Conservation (phyloP, 1,140 invertebrate species). For the Hypsibius dujardini region DNA sequence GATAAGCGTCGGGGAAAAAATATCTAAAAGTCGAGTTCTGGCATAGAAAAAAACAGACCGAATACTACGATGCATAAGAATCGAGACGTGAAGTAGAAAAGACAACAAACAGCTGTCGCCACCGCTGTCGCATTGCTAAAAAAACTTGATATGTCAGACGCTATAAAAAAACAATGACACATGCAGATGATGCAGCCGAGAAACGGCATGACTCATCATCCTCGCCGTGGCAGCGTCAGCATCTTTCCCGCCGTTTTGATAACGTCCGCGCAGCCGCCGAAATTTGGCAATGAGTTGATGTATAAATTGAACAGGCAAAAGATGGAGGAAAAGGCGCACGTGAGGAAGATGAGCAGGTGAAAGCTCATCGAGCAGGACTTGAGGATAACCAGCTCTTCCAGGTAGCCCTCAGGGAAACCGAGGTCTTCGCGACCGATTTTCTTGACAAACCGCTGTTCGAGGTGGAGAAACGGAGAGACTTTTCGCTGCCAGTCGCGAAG, state of each 20-base stretch:
- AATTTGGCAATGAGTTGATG: background rate
- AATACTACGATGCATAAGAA: too few relatives aligned
- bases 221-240: background rate
- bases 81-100: too few relatives aligned
- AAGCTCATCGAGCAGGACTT: background rate
- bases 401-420: background rate
- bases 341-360: background rate
- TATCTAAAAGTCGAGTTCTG: too few relatives aligned
- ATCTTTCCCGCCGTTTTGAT: background rate
- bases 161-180: too few relatives aligned
- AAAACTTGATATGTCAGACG: too few relatives aligned
- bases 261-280: background rate
- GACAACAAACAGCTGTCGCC: too few relatives aligned
- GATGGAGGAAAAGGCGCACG: background rate
- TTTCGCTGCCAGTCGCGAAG: constrained; percentile 10
- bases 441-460: background rate
- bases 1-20: too few relatives aligned
- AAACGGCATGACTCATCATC: too few relatives aligned
- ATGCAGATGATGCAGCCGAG: too few relatives aligned
- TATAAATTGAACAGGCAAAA: constrained; percentile 14
- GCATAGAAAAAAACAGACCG: too few relatives aligned
- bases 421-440: background rate
- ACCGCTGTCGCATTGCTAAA: too few relatives aligned
- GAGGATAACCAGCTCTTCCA: constrained; percentile 7
- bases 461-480: background rate